phyloP scores from a whole-genome alignment of 2,888 invertebrate genomes.

The Epistrophe eligans region DNA sequence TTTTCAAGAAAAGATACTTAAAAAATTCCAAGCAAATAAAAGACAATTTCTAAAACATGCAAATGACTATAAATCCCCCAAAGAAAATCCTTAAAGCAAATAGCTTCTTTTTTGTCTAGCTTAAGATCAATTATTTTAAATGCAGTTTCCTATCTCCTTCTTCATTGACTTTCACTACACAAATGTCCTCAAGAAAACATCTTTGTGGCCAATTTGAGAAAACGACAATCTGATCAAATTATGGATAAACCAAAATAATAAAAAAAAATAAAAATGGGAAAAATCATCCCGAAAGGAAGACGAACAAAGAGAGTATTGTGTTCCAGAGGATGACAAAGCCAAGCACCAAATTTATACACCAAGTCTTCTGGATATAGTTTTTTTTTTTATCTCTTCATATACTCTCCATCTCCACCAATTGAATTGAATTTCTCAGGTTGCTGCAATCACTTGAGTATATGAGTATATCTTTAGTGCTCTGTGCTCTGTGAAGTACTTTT shows the following conservation, averaged over 20 bases:
- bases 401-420: background rate
- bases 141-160: constrained; percentile 7
- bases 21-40: background rate
- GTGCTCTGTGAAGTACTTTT: background rate
- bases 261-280: background rate
- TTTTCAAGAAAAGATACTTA: background rate
- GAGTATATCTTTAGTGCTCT: constrained; percentile 10
- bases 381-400: constrained; percentile 22
- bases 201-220: constrained; percentile 29
- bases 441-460: constrained; percentile 27
- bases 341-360: constrained; percentile 25
- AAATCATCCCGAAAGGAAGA: background rate
- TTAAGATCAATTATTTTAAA: constrained; percentile 29
- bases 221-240: constrained; percentile 22
- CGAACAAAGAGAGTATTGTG: constrained; percentile 24
- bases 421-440: constrained; percentile 36
- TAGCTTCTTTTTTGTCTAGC: background rate
- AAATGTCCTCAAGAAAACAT: background rate
- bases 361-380: constrained; percentile 3
- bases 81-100: background rate
- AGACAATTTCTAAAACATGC: background rate
- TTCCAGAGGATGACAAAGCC: constrained; percentile 16
- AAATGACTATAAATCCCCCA: background rate
- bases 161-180: background rate
- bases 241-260: background rate